Evolutionary conservation across 2,113 vertebrate genomes (phyloP), one percentile per base, ranked within the genome.

Genomic region (Echinops telfairi): DNA sequence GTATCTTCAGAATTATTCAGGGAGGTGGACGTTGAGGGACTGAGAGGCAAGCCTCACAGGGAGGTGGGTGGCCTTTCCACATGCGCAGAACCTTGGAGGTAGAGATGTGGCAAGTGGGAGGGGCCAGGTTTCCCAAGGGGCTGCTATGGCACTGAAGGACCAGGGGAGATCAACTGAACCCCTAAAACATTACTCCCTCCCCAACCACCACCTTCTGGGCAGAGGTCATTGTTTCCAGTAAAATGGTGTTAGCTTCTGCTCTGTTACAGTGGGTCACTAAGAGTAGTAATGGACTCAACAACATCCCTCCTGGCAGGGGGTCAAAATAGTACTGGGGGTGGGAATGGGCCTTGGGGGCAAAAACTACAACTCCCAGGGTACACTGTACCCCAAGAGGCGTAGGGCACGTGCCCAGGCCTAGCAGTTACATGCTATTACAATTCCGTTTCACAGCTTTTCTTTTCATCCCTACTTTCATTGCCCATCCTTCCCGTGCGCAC

Each of bases 291-390:
- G 29, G 29, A 70, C 29, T n/a, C 66, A 70, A 70, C 64, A 66
- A 66, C 10, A 83, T 93, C 83, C 40, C n/a, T 92, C 77, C 25
- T 2, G 14, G 79, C 77, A 40, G 2, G 82, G 91, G 93, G 92
- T 88, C 82, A 93, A 77, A 92, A 70, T 86, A 58, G 58, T 23
- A 29, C 47, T 82, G 80, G 81, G 75, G 83, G 79, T 83, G 79
- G 86, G 89, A 89, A 73, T 88, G 60, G n/a, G 47, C 40, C 70
- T 73, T 81, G 77, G 86, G 75, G 91, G 85, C 5, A 73, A 95
- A 93, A 96, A 97, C 96, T 97, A 97, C 96, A 97, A 92, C 90
- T 96, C 96, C 96, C 96, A 96, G 91, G 89, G 87, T 96, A 89
- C 96, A 83, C 33, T 20, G 25, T 80, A 83, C 79, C 60, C 81